phyloP scores from a whole-genome alignment of 1,140 invertebrate genomes.

The Physella acuta region DNA sequence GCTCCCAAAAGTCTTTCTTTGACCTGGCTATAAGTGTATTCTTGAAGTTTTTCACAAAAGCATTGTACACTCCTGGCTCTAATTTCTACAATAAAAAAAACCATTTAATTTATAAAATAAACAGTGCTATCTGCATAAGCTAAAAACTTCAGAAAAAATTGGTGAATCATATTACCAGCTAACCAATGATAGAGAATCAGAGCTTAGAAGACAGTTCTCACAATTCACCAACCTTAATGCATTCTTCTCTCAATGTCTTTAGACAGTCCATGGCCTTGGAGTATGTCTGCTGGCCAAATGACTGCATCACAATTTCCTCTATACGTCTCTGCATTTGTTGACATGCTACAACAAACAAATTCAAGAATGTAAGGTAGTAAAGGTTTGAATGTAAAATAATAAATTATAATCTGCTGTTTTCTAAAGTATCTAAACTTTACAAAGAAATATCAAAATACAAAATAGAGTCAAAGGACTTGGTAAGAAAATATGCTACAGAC shows the following conservation, averaged over 20 bases:
- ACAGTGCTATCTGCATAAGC: no score
- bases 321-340: conserved; percentile 53
- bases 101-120: not conserved
- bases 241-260: conserved; percentile 43
- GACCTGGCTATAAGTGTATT: conserved; percentile 38
- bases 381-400: no score
- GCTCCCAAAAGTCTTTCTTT: conserved; percentile 47
- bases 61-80: conserved; percentile 42
- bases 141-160: no score
- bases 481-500: no score
- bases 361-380: no score
- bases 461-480: no score
- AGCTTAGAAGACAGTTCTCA: no score
- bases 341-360: conserved; percentile 42
- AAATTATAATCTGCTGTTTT: no score
- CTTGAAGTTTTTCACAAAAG: conserved; percentile 43
- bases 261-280: conserved; percentile 54
- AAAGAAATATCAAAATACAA: no score
- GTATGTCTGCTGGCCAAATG: conserved; percentile 53
- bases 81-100: conserved; percentile 35
- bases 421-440: no score
- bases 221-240: conserved; percentile 49
- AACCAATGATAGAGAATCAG: no score
- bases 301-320: conserved; percentile 48
- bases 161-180: no score